Percentiles rank a stretch among this genome's conserved stretches.
Conservation (phyloP, 2,797 vertebrate genomes). For the Adrianichthys oophorus region DNA sequence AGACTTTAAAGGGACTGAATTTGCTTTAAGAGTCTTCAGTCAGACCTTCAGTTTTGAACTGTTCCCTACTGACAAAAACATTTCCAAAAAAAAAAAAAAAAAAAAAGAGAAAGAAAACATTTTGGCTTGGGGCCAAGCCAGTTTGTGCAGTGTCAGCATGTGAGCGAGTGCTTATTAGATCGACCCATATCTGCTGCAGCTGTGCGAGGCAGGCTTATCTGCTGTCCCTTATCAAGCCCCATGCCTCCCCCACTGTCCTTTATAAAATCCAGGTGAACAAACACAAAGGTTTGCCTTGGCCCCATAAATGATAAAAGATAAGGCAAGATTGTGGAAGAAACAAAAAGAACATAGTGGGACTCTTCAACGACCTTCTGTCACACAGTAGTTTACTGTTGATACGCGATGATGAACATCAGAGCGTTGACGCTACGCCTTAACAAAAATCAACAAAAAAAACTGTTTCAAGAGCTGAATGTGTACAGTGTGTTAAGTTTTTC, state of each 20-base stretch:
- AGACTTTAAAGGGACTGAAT: slow-evolving; percentile 20
- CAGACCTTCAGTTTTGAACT: slow-evolving; percentile 26
- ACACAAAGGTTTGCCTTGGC: slow-evolving; percentile 62
- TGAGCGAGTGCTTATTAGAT: slow-evolving; percentile 28
- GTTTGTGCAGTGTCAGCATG: slow-evolving; percentile 60
- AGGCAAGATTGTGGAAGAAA: slow-evolving; percentile 31
- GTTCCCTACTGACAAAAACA: slow-evolving; percentile 27
- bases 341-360: slow-evolving; percentile 25
- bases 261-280: slow-evolving; percentile 71
- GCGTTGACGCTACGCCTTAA: too few species aligned
- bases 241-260: slow-evolving; percentile 27
- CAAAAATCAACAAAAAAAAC: too few species aligned
- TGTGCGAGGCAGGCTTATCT: slow-evolving; percentile 39
- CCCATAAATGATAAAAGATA: slow-evolving; percentile 66
- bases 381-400: too few species aligned
- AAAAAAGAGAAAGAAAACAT: not conserved
- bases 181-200: slow-evolving; percentile 32
- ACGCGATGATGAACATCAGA: too few species aligned
- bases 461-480: too few species aligned
- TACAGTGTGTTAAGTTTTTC: too few species aligned
- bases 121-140: slow-evolving; percentile 33
- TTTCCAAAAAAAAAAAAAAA: slow-evolving; percentile 12
- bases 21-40: slow-evolving; percentile 22
- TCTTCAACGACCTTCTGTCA: too few species aligned
- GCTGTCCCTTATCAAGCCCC: slow-evolving; percentile 42